Percentiles rank a stretch among this genome's conserved stretches.
Conservation (phyloP, 2,797 vertebrate genomes). For the Megaceryle alcyon region DNA sequence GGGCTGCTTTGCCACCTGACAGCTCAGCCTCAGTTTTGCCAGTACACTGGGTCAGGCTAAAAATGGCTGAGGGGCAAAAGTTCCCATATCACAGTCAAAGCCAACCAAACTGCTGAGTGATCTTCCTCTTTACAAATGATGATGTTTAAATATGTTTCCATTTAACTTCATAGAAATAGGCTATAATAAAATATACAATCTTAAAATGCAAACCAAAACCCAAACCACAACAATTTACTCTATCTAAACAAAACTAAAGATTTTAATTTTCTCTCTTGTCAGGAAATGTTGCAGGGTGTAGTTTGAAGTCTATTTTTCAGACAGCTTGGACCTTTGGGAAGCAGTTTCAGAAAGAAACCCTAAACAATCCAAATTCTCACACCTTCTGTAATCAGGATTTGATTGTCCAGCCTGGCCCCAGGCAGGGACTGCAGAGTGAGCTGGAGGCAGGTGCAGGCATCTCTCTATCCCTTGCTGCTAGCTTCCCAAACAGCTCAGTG, state of each 20-base stretch:
- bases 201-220: background rate
- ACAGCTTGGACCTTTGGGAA: background rate
- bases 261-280: background rate
- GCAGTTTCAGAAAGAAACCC: background rate
- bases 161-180: background rate
- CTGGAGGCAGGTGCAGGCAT: accelerated
- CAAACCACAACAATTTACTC: background rate
- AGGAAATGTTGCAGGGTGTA: background rate
- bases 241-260: background rate
- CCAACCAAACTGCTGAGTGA: background rate
- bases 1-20: background rate
- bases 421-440: accelerated
- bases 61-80: background rate
- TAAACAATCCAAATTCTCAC: background rate
- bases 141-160: background rate
- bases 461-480: background rate
- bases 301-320: background rate
- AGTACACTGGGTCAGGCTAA: accelerated
- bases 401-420: background rate
- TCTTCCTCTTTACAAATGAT: background rate
- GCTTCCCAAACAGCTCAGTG: background rate
- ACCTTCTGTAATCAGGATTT: background rate
- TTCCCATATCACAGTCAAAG: background rate
- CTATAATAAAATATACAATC: background rate
- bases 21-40: background rate